These are phyloP conservation scores for Parotocinclus haroldoi DNA, from an alignment of 2,797 vertebrate species.

Conservation along the genomic window DNA sequence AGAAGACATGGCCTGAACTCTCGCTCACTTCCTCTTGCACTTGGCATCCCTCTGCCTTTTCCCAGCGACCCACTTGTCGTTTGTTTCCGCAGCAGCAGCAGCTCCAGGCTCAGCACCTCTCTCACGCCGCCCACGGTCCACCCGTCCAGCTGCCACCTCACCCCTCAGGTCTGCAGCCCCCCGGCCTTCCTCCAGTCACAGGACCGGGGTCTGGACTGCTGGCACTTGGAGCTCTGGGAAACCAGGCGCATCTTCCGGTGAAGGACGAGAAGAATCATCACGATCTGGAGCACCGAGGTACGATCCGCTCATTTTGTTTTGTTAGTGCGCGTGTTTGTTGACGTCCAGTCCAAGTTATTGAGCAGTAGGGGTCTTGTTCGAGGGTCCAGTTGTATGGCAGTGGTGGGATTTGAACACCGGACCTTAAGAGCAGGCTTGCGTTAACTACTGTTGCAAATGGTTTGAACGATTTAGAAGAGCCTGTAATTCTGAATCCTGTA, in stretches of 20 bases:
- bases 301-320: slow-evolving; percentile 24
- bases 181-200: slow-evolving; percentile 81
- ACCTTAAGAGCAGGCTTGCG: no score
- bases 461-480: no score
- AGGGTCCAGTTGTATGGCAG: no score
- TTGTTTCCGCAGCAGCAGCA: slow-evolving; percentile 88
- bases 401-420: no score
- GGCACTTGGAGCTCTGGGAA: slow-evolving; percentile 86
- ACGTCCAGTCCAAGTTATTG: no score
- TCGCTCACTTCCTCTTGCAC: no score
- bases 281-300: slow-evolving; percentile 94
- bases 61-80: slow-evolving; percentile 38
- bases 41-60: slow-evolving; percentile 31
- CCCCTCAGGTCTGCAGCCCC: slow-evolving; percentile 87
- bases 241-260: slow-evolving; percentile 88
- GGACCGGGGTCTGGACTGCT: slow-evolving; percentile 85
- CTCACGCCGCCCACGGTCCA: slow-evolving; percentile 89
- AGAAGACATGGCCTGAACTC: no score
- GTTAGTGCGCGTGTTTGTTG: no score
- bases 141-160: slow-evolving; percentile 89
- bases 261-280: slow-evolving; percentile 97
- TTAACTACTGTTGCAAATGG: no score
- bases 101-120: slow-evolving; percentile 95
- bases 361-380: no score
- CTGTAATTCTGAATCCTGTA: no score